Conservation (phyloP, 2,888 invertebrate species). For the Scaptodrosophila latifasciaeformis region DNA sequence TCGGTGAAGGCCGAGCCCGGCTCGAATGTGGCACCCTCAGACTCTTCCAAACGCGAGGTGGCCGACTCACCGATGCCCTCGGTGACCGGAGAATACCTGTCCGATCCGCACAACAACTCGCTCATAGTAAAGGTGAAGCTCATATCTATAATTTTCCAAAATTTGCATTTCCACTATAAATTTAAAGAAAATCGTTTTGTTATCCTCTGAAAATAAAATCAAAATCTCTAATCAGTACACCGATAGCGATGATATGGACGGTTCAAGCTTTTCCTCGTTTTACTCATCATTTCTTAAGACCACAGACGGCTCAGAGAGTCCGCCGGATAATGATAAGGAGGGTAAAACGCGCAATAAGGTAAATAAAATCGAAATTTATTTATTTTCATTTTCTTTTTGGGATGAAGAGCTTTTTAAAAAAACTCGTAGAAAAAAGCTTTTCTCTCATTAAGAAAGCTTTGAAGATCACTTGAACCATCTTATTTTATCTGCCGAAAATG, state of each 20-base stretch:
- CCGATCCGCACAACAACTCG: slow-evolving; percentile 55
- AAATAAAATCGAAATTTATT: slow-evolving; percentile 5
- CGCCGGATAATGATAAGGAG: slow-evolving; percentile 71
- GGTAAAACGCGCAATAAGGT: slow-evolving; percentile 60
- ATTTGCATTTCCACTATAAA: too few relatives aligned
- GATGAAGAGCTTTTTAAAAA: too few relatives aligned
- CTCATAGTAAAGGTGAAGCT: slow-evolving; percentile 51
- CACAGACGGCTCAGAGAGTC: slow-evolving; percentile 76
- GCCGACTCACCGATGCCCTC: slow-evolving; percentile 75
- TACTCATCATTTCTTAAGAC: slow-evolving; percentile 83
- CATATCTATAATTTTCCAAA: too few relatives aligned
- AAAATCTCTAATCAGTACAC: too few relatives aligned
- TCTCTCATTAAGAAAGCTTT: neutral
- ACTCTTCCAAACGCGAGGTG: slow-evolving; percentile 78
- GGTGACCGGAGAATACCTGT: slow-evolving; percentile 54
- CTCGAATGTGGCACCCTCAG: slow-evolving; percentile 77
- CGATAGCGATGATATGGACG: slow-evolving; percentile 76
- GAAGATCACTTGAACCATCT: too few relatives aligned
- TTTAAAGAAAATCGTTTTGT: too few relatives aligned
- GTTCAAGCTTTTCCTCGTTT: slow-evolving; percentile 82
- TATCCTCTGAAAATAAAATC: too few relatives aligned
- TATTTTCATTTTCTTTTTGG: neutral
- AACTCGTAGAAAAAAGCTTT: neutral
- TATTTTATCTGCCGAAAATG: neutral
- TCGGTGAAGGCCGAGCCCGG: slow-evolving; percentile 73